Conservation (phyloP, 2,888 invertebrate genomes). For the Pardosa pseudoannulata region DNA sequence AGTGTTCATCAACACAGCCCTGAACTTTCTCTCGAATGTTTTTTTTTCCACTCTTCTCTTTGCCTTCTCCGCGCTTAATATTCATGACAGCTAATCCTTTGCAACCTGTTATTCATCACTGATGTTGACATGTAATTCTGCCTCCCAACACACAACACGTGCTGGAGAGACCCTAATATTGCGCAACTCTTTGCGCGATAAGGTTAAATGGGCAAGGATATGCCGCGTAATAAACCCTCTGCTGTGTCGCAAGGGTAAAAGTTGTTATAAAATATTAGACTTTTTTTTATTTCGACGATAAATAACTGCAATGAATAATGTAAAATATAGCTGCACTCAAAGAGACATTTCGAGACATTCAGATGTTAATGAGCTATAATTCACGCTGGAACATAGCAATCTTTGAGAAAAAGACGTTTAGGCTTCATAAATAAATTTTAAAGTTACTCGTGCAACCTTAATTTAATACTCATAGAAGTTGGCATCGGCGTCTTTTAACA, state of each 20-base stretch:
- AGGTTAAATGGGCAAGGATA: constrained; percentile 14
- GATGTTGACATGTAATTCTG: background rate
- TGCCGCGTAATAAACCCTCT: background rate
- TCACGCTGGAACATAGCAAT: too few species aligned
- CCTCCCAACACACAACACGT: constrained; percentile 2
- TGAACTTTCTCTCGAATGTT: background rate
- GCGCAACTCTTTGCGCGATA: background rate
- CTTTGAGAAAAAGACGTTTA: too few species aligned
- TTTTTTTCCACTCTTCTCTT: background rate
- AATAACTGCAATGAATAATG: too few species aligned
- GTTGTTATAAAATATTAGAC: background rate
- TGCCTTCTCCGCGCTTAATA: background rate
- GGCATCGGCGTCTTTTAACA: too few species aligned
- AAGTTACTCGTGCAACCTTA: too few species aligned
- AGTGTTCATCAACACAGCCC: background rate
- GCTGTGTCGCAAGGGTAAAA: background rate
- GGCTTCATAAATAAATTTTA: too few species aligned
- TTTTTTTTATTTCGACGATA: too few species aligned
- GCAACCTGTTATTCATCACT: constrained; percentile 5
- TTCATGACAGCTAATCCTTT: constrained; percentile 12
- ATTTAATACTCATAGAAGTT: too few species aligned
- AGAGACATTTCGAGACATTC: too few species aligned
- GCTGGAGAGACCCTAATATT: background rate
- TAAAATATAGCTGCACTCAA: too few species aligned
- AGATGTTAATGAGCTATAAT: too few species aligned